Percentiles rank a stretch among this genome's conserved stretches.
phyloP scores from a whole-genome alignment of 2,113 vertebrate species.

The Atherinomorus stipes region DNA sequence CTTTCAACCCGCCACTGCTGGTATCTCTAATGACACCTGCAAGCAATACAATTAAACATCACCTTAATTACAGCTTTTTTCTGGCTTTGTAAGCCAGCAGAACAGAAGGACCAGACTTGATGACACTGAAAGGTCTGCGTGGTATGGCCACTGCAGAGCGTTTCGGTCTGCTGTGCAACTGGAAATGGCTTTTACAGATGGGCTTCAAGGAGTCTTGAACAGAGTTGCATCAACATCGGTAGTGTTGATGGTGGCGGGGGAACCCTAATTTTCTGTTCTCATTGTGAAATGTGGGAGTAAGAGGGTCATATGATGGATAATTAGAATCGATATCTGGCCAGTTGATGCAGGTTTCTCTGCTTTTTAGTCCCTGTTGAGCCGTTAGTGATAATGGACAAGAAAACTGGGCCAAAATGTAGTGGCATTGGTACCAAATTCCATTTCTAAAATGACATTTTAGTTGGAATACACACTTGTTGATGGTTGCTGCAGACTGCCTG shows the following conservation, averaged over 20 bases:
- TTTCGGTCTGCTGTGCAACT: slow-evolving; percentile 60
- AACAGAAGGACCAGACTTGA: slow-evolving; percentile 28
- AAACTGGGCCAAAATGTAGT: neutral
- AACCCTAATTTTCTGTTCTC: slow-evolving; percentile 12
- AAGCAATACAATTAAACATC: slow-evolving; percentile 22
- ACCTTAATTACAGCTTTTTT: slow-evolving; percentile 6
- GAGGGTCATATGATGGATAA: too few relatives aligned
- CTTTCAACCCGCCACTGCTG: neutral
- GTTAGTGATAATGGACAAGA: neutral
- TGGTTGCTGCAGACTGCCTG: neutral
- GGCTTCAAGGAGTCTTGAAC: slow-evolving; percentile 16
- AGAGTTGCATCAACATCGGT: slow-evolving; percentile 7
- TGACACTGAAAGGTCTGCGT: slow-evolving; percentile 31
- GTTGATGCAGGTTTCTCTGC: neutral
- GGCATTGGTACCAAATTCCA: neutral
- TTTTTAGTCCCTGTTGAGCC: neutral
- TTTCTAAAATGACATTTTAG: slow-evolving; percentile 12
- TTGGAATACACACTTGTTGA: neutral
- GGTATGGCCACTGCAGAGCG: slow-evolving; percentile 21
- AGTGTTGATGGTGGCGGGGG: neutral
- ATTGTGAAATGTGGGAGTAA: slow-evolving; percentile 1
- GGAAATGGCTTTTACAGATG: slow-evolving; percentile 33
- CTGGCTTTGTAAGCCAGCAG: slow-evolving; percentile 29
- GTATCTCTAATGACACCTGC: slow-evolving; percentile 15
- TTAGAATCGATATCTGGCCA: slow-evolving; percentile 4